Evolutionary conservation across 2,797 vertebrate genomes (phyloP).

Genomic region (Brachymystax lenok): DNA sequence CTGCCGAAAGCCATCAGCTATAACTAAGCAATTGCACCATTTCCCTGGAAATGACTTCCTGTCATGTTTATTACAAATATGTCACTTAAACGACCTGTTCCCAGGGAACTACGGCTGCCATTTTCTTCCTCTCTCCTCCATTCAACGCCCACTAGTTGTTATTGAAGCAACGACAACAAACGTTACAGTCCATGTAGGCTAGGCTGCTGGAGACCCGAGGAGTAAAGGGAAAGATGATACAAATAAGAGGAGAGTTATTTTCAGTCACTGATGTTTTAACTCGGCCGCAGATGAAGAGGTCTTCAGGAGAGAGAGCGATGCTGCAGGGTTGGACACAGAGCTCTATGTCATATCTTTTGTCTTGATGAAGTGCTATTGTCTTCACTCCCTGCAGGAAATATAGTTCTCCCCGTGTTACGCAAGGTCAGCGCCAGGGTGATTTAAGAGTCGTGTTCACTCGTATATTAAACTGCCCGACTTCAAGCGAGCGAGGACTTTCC

Average conservation of each 20-base stretch:
- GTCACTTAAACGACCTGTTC: slow-evolving; percentile 27
- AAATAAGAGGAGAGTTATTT: not conserved
- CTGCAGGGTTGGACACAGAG: not conserved
- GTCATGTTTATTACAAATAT: slow-evolving; percentile 50
- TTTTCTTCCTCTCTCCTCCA: slow-evolving; percentile 2
- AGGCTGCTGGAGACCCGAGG: slow-evolving; percentile 2
- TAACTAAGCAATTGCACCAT: slow-evolving; percentile 42
- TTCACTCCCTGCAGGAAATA: slow-evolving; percentile 14
- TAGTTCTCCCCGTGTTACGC: slow-evolving; percentile 12
- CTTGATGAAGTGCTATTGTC: slow-evolving; percentile 22
- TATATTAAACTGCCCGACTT: slow-evolving; percentile 4
- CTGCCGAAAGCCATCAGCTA: slow-evolving; percentile 41
- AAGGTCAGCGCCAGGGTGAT: slow-evolving; percentile 11
- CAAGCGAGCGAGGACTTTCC: not conserved
- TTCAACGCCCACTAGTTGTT: not conserved
- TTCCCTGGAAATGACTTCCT: slow-evolving; percentile 40
- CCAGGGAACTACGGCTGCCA: slow-evolving; percentile 1
- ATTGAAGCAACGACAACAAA: not conserved
- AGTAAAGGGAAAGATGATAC: not conserved
- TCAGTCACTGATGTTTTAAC: not conserved
- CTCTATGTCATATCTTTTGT: slow-evolving; percentile 21
- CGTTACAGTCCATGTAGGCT: not conserved
- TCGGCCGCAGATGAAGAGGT: slow-evolving; percentile 7
- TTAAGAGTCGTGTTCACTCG: slow-evolving; percentile 12
- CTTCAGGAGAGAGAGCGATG: not conserved